Conservation (phyloP, 2,888 invertebrate genomes). For the Pycnomerus fuliginosus region DNA sequence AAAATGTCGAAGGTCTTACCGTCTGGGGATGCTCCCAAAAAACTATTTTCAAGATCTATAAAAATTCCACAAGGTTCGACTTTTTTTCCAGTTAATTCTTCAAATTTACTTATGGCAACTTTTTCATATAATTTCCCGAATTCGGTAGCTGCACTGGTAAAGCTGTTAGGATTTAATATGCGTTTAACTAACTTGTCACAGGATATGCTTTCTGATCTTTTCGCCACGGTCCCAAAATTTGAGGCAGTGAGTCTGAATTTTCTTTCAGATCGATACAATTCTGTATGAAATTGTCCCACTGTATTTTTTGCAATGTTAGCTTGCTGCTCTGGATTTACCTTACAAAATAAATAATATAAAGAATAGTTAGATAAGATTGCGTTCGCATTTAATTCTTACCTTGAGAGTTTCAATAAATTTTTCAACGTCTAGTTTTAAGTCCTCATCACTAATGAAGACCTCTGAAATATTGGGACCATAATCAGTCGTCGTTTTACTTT, state of each 20-base stretch:
- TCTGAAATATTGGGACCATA: constrained; percentile 1
- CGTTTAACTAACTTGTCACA: background rate
- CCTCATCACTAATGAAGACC: background rate
- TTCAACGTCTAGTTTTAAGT: background rate
- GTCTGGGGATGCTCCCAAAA: background rate
- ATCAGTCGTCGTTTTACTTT: background rate
- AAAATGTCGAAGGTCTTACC: background rate
- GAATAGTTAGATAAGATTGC: background rate
- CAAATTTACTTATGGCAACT: constrained; percentile 1
- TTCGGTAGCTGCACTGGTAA: background rate
- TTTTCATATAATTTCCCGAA: background rate
- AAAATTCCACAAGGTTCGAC: background rate
- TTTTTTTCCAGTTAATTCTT: background rate
- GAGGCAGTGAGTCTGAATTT: constrained; percentile 1
- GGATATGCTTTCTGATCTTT: background rate
- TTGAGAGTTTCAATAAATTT: background rate
- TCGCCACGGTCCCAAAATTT: constrained; percentile 2
- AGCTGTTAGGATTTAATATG: background rate
- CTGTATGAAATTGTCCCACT: constrained; percentile 1
- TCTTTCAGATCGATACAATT: background rate
- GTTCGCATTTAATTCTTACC: background rate
- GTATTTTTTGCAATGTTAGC: background rate
- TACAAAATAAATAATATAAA: background rate
- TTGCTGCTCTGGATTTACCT: background rate
- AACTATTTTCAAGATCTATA: background rate